These are phyloP conservation scores for Actinia tenebrosa DNA, from an alignment of 64 coral and sea anemone species.

Conservation along the genomic window DNA sequence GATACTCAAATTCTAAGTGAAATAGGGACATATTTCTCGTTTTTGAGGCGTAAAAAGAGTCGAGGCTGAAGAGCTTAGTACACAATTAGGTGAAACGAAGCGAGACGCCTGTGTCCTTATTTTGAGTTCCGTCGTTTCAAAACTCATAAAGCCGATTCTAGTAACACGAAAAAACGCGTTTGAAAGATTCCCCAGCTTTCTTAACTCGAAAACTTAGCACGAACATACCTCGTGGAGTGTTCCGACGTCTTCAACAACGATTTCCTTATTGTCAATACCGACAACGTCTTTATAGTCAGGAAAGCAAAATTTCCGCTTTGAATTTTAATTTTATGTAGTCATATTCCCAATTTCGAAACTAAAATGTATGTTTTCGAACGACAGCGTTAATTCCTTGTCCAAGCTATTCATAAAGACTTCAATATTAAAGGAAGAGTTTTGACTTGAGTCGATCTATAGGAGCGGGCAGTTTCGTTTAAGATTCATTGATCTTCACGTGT, in stretches of 20 bases:
- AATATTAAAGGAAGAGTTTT: background rate
- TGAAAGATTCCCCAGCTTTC: background rate
- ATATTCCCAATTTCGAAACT: background rate
- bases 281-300: background rate
- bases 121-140: background rate
- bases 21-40: background rate
- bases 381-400: background rate
- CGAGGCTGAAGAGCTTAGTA: background rate
- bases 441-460: background rate
- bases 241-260: background rate
- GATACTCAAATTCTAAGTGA: background rate
- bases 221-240: background rate
- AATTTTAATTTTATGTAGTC: background rate
- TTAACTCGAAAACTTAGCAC: background rate
- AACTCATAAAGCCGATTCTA: background rate
- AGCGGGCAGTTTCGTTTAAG: background rate
- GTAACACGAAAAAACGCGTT: constrained; percentile 3
- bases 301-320: background rate
- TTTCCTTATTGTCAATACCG: background rate
- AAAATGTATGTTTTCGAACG: background rate
- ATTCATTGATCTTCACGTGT: background rate
- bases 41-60: background rate
- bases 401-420: background rate
- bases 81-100: background rate
- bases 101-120: background rate